Conservation (phyloP, 2,113 vertebrate species). For the Lucifuga dentata region DNA sequence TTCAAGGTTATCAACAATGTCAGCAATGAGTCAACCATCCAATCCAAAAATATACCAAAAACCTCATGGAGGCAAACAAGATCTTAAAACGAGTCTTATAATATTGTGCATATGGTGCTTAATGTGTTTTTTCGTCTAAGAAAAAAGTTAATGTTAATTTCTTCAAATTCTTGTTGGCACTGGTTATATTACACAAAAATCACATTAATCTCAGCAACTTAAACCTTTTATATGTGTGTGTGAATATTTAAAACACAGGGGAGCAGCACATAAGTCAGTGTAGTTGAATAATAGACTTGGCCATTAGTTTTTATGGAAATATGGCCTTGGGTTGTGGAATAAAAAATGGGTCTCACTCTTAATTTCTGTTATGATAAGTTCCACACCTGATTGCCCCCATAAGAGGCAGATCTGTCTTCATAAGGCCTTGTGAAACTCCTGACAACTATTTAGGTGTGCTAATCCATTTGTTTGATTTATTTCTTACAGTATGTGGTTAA, state of each 20-base stretch:
- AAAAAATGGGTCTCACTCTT: constrained; percentile 80
- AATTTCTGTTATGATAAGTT: constrained; percentile 86
- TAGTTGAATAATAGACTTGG: constrained; percentile 80
- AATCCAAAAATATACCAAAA: too few relatives aligned
- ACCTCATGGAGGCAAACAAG: too few relatives aligned
- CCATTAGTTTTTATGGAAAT: constrained; percentile 85
- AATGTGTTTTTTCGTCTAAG: too few relatives aligned
- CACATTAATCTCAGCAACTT: constrained; percentile 75
- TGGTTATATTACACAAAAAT: constrained; percentile 68
- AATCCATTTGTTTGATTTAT: constrained; percentile 84
- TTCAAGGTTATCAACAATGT: too few relatives aligned
- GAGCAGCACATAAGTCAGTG: constrained; percentile 73
- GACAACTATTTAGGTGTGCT: constrained; percentile 81
- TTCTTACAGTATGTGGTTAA: constrained; percentile 78
- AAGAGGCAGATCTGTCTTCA: constrained; percentile 82
- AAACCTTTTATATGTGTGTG: constrained; percentile 49
- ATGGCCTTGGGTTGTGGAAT: constrained; percentile 77
- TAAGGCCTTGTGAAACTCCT: constrained; percentile 73
- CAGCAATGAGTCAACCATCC: too few relatives aligned
- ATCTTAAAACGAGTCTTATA: too few relatives aligned
- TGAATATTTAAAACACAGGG: constrained; percentile 69
- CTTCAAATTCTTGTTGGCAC: too few relatives aligned
- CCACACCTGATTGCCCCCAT: constrained; percentile 82
- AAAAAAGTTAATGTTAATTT: too few relatives aligned
- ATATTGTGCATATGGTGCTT: too few relatives aligned